Evolutionary conservation across 2,797 vertebrate genomes (phyloP).

Genomic region (Leuciscus waleckii): DNA sequence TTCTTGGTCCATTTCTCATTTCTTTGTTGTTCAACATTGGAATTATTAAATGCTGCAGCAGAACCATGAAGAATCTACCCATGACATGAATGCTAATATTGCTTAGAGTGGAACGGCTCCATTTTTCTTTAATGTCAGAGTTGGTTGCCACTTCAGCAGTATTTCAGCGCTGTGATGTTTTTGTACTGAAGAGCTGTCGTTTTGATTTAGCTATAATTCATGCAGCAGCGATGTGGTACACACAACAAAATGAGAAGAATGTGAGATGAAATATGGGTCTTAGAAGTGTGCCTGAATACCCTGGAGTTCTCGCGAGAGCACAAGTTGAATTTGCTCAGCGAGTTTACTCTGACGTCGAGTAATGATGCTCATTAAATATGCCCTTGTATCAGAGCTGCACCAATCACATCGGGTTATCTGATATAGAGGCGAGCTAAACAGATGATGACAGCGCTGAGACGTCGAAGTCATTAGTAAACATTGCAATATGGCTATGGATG

Average conservation of each 20-base stretch:
- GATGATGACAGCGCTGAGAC: no score
- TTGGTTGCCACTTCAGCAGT: conserved; percentile 31
- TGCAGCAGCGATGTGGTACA: not conserved
- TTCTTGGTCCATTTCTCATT: conserved; percentile 58
- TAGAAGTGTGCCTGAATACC: not conserved
- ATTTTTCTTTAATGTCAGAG: conserved; percentile 32
- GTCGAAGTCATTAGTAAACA: no score
- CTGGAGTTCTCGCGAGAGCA: no score
- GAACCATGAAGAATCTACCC: conserved; percentile 65
- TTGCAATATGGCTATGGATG: no score
- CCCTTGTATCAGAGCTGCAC: no score
- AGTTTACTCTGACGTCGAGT: no score
- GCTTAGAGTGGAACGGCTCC: conserved; percentile 20
- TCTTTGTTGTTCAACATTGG: conserved; percentile 66
- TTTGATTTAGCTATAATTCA: conserved; percentile 16
- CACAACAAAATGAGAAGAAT: not conserved
- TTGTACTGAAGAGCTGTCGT: not conserved
- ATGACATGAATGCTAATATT: conserved; percentile 62
- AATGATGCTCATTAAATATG: no score
- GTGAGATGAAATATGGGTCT: not conserved
- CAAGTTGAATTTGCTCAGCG: no score
- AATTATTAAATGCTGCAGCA: conserved; percentile 69
- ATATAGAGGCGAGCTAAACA: no score
- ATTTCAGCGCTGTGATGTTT: conserved; percentile 5
- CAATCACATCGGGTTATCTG: no score